Conservation (phyloP, 2,888 invertebrate genomes). For the Himalopsyche anomala region DNA sequence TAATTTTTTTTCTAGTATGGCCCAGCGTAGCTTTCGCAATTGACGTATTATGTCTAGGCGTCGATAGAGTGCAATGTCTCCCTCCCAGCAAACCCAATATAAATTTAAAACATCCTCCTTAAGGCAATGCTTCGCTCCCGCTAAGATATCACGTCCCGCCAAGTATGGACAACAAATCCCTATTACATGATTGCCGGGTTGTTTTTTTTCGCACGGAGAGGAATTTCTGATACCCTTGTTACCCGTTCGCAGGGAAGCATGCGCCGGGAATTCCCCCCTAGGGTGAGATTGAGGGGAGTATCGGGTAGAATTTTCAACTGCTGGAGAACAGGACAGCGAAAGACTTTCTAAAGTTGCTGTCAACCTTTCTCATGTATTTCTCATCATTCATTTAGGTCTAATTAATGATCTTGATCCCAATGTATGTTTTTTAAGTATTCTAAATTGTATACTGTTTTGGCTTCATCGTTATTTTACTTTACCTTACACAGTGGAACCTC, state of each 20-base stretch:
- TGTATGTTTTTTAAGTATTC: no score
- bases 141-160: constrained; percentile 58
- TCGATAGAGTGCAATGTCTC: constrained; percentile 8
- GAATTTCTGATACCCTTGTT: constrained; percentile 46
- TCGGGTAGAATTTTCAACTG: constrained; percentile 30
- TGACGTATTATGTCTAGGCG: neutral
- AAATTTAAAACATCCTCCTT: constrained; percentile 52
- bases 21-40: neutral
- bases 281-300: neutral
- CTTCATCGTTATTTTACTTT: no score
- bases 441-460: no score
- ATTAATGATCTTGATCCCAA: no score
- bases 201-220: constrained; percentile 54
- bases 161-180: constrained; percentile 63
- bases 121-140: constrained; percentile 35
- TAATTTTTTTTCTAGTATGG: neutral
- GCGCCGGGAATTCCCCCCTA: constrained; percentile 4
- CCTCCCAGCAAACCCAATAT: constrained; percentile 41
- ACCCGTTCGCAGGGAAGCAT: constrained; percentile 46
- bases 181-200: constrained; percentile 62
- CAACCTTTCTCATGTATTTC: neutral
- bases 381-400: no score
- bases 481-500: no score
- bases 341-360: constrained; percentile 37
- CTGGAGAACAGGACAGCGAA: constrained; percentile 49